Base-by-base conservation (phyloP, 2,888 invertebrate species). In the Adelphocoris suturalis region DNA sequence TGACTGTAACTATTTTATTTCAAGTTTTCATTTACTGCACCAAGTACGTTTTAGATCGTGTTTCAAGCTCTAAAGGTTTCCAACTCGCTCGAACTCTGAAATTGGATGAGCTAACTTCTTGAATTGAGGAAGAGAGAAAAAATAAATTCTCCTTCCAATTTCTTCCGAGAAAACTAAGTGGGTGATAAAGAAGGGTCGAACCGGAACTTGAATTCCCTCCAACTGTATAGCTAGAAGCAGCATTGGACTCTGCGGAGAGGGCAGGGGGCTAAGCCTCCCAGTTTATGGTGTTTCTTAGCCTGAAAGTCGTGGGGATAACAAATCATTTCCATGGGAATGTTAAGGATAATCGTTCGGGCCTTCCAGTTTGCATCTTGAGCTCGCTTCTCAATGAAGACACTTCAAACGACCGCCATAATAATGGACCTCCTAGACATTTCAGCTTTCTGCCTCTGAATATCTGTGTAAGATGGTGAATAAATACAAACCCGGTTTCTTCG, bases 121-220 rank as follows among this genome's bases (percentile, higher is more conserved):
- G 52, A 52, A 52, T 52, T 52, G 52, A 52, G 52, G 16, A 52
- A 52, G 52, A 52, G 52, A 52, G 16, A 52, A 52, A 37, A 52
- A 52, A 52, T 52, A 52, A 52, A 52, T 52, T 52, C 52, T 16
- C 52, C 52, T 13, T 52, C 52, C 52, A 52, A 52, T 52, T 52
- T 52, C 52, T 52, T 52, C 52, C 52, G 52, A 52, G 52, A 52
- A 52, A 52, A 52, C 52, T 52, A 52, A 52, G 52, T 52, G 52
- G 52, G 52, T 52, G 52, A 52, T 52, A 52, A 52, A 52, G 52
- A 52, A 52, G 52, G 52, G 13, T 52, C 52, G 52, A 52, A 52
- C 52, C 52, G 52, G 52, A 52, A 52, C 52, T 52, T 52, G 52
- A 52, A 52, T 16, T 52, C 52, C 37, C 37, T 37, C 16, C 11